Conservation (phyloP, 37 sponge, comb jelly and placozoan genomes). For the Theonella swinhoei region DNA sequence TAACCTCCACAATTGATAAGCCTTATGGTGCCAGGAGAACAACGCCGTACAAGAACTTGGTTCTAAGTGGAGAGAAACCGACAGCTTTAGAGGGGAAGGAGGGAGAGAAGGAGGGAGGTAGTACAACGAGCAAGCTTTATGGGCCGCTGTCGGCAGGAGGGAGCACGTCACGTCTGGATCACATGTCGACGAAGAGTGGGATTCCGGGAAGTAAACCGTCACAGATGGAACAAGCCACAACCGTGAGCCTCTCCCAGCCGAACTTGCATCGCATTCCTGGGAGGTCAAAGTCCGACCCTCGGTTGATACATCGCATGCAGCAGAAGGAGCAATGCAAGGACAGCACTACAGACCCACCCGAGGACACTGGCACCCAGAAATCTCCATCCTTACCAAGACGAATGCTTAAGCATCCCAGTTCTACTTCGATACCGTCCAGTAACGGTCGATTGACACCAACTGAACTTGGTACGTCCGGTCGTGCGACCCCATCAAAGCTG, state of each 20-base stretch:
- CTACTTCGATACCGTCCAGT: not conserved
- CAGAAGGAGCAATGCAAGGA: not conserved
- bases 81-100: not conserved
- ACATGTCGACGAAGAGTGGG: not conserved
- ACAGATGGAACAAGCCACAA: not conserved
- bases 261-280: not conserved
- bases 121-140: too few species aligned
- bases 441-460: not conserved
- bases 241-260: not conserved
- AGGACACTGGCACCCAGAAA: not conserved
- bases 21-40: slow-evolving; percentile 5
- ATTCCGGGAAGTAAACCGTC: not conserved
- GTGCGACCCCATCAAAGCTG: not conserved
- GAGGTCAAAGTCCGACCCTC: not conserved
- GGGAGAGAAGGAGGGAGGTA: not conserved
- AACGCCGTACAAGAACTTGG: slow-evolving; percentile 9
- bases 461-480: not conserved
- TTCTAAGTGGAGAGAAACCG: not conserved
- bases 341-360: not conserved
- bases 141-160: not conserved
- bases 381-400: not conserved
- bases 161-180: not conserved
- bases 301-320: not conserved
- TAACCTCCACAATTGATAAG: slow-evolving; percentile 38
- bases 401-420: not conserved